Percentiles rank a stretch among this genome's conserved stretches.
These are phyloP conservation scores for Cryptoprocta ferox DNA, from an alignment of 2,797 vertebrate species.

Conservation along the genomic window DNA sequence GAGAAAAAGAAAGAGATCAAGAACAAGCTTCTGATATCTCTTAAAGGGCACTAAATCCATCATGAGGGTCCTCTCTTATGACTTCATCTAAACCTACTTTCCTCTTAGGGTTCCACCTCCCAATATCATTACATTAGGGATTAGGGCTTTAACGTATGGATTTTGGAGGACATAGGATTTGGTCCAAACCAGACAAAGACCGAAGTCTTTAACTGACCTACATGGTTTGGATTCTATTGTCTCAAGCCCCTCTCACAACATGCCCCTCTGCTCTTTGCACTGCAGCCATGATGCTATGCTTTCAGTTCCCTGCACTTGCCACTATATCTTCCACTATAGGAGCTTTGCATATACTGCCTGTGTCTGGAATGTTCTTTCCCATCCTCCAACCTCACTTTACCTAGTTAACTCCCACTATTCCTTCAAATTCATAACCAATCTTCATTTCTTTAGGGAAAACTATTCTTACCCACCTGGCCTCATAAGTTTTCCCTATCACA, in stretches of 20 bases:
- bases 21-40: neutral
- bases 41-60: neutral
- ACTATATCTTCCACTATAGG: neutral
- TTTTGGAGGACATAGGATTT: neutral
- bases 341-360: neutral
- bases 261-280: neutral
- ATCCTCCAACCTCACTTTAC: neutral
- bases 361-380: neutral
- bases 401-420: neutral
- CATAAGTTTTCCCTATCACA: neutral
- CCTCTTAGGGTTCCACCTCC: neutral
- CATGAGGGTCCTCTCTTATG: neutral
- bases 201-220: neutral
- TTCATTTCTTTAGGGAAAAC: neutral
- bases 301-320: neutral
- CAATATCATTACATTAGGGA: no score
- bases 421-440: neutral
- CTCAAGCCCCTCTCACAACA: neutral
- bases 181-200: neutral
- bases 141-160: neutral
- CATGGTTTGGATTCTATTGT: neutral
- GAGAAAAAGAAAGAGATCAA: neutral
- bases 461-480: neutral
- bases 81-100: neutral
- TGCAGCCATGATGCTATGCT: neutral